Conservation (phyloP, 30 jellyfish, hydroid and myxozoan genomes). For the Aurelia sp. region DNA sequence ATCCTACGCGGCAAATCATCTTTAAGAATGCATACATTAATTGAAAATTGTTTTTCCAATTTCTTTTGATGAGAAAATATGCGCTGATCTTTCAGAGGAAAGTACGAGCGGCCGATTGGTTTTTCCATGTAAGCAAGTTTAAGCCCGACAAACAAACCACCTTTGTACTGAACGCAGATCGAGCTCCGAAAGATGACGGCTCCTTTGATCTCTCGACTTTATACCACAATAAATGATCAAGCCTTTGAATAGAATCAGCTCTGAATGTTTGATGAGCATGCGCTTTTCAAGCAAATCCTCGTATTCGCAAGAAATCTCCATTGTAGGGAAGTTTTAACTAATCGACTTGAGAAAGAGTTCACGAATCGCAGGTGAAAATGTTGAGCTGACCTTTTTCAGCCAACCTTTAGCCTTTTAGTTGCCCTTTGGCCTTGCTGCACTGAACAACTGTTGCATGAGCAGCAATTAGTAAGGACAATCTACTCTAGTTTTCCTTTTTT, state of each 20-base stretch:
- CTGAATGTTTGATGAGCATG: conserved; percentile 41
- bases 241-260: conserved; percentile 5
- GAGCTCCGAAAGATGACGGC: conserved; percentile 62
- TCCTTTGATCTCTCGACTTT: conserved; percentile 36
- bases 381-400: conserved; percentile 1
- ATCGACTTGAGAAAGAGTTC: not conserved
- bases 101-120: conserved; percentile 23
- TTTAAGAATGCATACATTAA: conserved; percentile 10
- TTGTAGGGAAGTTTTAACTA: not conserved
- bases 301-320: not conserved
- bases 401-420: not conserved
- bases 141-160: conserved; percentile 64
- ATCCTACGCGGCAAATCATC: conserved; percentile 38
- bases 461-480: too few relatives aligned
- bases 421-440: too few relatives aligned
- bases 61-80: conserved; percentile 25
- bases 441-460: too few relatives aligned
- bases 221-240: conserved; percentile 25
- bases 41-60: conserved; percentile 44
- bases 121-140: conserved; percentile 42
- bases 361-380: conserved; percentile 9
- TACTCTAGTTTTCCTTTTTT: too few relatives aligned
- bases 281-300: conserved; percentile 2
- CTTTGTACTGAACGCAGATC: conserved; percentile 52
- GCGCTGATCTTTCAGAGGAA: conserved; percentile 30